Evolutionary conservation across 2,113 vertebrate species (phyloP), one percentile per base, ranked within the genome.

Genomic region (Silurus asotus): DNA sequence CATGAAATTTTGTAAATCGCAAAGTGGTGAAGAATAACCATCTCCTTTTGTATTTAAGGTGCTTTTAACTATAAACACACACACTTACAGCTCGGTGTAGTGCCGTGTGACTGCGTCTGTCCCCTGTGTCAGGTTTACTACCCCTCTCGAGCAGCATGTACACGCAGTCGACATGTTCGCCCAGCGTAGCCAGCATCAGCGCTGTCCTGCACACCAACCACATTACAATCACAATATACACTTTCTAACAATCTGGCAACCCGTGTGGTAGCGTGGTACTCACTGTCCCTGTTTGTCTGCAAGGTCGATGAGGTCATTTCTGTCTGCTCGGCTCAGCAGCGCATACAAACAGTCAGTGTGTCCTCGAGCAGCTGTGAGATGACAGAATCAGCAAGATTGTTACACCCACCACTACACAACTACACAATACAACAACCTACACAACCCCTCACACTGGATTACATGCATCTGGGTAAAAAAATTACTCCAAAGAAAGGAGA

Each of bases 141-240:
- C 96, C 97, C 92, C 97, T 98, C 93, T 99, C 97, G 93, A 99
- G 92, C 90, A 99, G 94, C 89, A 99, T 97, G 82, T 98, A 96
- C 82, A 97, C 95, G 70, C 97, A 99, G 93, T 99, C 97, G 0
- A 96, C 95, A 37, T 99, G 97, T 89, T 95, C 91, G 8, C 97
- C 96, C 92, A 97, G 94, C 92, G 97, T 95, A 0, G 97, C 97
- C 93, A 99, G 92, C 97, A 98, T 98, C 91, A 99, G 93, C 0
- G 97, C 96, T 82, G 97, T 98, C 91, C 98, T 99, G 87, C 5
- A 1, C 0, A 81, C 61, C 79, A 77, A 75, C 23, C 56, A 80
- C 23, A 13, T 55, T 23, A 55, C 1, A 6, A 49, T 74, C 17
- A 74, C 45, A 45, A 70, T 17, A 70, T 3, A 25, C 64, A 62